Evolutionary conservation across 2,888 invertebrate genomes (phyloP), one percentile per base, ranked within the genome.

Genomic region (Mythimna pallens): DNA sequence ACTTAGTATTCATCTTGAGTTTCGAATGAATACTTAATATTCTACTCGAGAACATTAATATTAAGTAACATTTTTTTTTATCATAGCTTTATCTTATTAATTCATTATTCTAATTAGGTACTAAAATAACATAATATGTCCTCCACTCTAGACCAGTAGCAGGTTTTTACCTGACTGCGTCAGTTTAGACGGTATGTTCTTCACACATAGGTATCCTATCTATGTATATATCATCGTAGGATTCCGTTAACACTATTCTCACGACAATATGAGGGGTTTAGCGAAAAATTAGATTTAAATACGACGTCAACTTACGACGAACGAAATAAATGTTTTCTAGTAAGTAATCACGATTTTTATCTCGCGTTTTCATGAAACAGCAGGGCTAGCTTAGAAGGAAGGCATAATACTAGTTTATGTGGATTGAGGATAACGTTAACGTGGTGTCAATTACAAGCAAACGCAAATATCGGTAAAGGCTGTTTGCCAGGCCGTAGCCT

Each of bases 1-100:
- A 54, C 63, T 77, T 83, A 69, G 52, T 81, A 83, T 81, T 70
- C 74, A 58, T 58, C 59, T 64, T 25, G 68, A 64, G 81, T 81
- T 69, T 72, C 47, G 55, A 84, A 55, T 55, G 64, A 70, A 75
- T 81, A 70, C 70, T 73, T 66, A 75, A 62, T 68, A 80, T 83
- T 77, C 61, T 64, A 58, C 40, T 57, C 55, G 34, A 43, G 63
- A 73, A 57, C 30, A 74, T 65, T 73, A 61, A 63, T 63, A 68
- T 66, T 76, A 59, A 62, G 57, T 58, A 65, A 34, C 55, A 54
- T 67, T 40, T 61, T 79, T 70, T 77, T 55, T 59, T 50, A 57
- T 65, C 61, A 78, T 64, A 20, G 17, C 30, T 34, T 70, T 61
- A 69, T 68, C 14, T 68, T 61, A 66, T 73, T 73, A 36, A 73